phyloP scores from a whole-genome alignment of 2,888 invertebrate genomes.

The Alitta virens region DNA sequence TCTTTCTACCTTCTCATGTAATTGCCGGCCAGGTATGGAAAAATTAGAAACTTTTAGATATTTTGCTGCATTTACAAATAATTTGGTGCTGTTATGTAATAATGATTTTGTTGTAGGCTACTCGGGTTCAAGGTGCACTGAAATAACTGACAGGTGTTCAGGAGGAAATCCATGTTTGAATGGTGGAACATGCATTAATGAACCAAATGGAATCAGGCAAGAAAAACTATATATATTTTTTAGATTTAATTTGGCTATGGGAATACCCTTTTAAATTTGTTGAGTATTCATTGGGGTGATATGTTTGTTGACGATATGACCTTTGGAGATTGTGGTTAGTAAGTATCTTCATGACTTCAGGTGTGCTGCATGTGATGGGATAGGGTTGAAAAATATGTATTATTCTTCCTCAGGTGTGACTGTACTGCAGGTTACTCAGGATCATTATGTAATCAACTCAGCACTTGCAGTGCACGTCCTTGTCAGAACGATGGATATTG shows the following conservation, averaged over 20 bases:
- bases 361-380: too few relatives aligned
- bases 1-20: constrained; percentile 9
- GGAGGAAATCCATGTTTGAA: constrained; percentile 17
- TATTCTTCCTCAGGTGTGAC: constrained; percentile 17
- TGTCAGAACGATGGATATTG: constrained; percentile 24
- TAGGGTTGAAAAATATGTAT: neutral
- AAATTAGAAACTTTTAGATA: too few relatives aligned
- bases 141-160: constrained; percentile 23
- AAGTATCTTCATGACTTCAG: too few relatives aligned
- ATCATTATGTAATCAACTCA: constrained; percentile 5
- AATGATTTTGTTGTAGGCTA: constrained; percentile 14
- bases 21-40: constrained; percentile 24
- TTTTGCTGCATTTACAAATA: too few relatives aligned
- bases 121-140: constrained; percentile 20
- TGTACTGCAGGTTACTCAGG: constrained; percentile 23
- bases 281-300: neutral
- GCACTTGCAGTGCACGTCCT: constrained; percentile 20
- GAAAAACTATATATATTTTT: neutral
- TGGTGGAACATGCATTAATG: constrained; percentile 25
- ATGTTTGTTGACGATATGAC: neutral
- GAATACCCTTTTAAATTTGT: neutral
- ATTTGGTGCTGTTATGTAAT: too few relatives aligned
- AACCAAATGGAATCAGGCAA: constrained; percentile 22
- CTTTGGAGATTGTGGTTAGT: too few relatives aligned
- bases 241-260: neutral